phyloP scores from a whole-genome alignment of 2,888 invertebrate species.

The Drosophila affinis region DNA sequence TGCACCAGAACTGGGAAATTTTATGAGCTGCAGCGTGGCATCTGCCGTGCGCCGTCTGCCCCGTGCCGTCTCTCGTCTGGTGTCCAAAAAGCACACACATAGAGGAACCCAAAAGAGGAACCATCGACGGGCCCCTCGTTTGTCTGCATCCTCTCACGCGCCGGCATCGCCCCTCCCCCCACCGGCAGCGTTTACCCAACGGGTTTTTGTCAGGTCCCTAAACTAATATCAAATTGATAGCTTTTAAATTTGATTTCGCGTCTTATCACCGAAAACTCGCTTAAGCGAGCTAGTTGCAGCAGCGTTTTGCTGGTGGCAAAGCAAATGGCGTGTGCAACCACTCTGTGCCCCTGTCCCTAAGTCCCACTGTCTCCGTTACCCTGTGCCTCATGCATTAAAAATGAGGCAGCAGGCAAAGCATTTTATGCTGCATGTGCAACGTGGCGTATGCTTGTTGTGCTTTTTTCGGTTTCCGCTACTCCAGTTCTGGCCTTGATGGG shows the following conservation, averaged over 20 bases:
- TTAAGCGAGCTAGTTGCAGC: constrained; percentile 44
- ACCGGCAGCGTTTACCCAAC: constrained; percentile 48
- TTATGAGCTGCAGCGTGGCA: constrained; percentile 50
- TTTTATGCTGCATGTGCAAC: constrained; percentile 62
- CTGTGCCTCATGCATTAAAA: constrained; percentile 68
- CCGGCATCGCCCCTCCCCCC: constrained; percentile 31
- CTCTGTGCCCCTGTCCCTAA: neutral
- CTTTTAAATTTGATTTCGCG: constrained; percentile 82
- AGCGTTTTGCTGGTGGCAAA: neutral
- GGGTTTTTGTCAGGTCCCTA: constrained; percentile 51
- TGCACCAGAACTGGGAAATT: constrained; percentile 33
- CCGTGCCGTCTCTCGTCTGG: constrained; percentile 14
- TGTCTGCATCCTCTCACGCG: no score
- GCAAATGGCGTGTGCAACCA: constrained; percentile 57
- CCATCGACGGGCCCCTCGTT: no score
- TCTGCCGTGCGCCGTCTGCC: constrained; percentile 35
- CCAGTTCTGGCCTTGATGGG: constrained; percentile 32
- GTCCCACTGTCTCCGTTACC: neutral
- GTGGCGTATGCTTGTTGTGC: constrained; percentile 52
- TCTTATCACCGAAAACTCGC: constrained; percentile 72
- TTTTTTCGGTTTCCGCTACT: constrained; percentile 25
- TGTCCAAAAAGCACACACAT: no score
- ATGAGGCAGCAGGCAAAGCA: constrained; percentile 64
- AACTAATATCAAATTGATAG: constrained; percentile 80
- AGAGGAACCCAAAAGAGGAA: no score